phyloP scores from a whole-genome alignment of 2,113 vertebrate species.

The Ammodytes dubius region DNA sequence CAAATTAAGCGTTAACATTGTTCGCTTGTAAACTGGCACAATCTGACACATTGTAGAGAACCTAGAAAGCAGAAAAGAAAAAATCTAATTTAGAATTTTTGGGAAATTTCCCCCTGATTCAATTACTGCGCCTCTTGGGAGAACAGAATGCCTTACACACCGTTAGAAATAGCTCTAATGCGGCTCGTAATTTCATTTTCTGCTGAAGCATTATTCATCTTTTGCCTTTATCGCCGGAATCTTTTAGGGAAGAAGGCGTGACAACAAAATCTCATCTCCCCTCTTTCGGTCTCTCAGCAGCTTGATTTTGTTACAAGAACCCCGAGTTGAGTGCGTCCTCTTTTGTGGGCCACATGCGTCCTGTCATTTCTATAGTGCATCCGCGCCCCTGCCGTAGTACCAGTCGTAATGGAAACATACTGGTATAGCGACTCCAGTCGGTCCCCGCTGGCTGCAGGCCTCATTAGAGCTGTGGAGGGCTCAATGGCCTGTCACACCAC shows the following conservation, averaged over 20 bases:
- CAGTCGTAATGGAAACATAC: slow-evolving; percentile 70
- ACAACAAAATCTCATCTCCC: slow-evolving; percentile 13
- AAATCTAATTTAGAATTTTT: background rate
- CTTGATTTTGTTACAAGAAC: slow-evolving; percentile 21
- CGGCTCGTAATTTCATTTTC: slow-evolving; percentile 40
- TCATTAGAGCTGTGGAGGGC: slow-evolving; percentile 61
- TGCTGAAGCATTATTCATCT: background rate
- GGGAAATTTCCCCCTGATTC: background rate
- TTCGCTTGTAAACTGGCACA: background rate
- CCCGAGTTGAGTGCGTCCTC: slow-evolving; percentile 13
- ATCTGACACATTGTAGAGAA: background rate
- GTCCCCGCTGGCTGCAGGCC: slow-evolving; percentile 65
- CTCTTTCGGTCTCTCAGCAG: background rate
- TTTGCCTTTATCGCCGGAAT: background rate
- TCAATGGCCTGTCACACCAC: slow-evolving; percentile 59
- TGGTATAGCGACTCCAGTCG: slow-evolving; percentile 33
- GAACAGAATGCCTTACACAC: slow-evolving; percentile 1
- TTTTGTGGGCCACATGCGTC: slow-evolving; percentile 26
- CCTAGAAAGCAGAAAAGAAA: background rate
- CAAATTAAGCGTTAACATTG: background rate
- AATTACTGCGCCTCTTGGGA: background rate
- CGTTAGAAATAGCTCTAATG: slow-evolving; percentile 31
- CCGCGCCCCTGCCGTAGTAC: slow-evolving; percentile 27
- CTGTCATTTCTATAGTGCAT: slow-evolving; percentile 41
- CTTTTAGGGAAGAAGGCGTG: slow-evolving; percentile 1